Conservation (phyloP, 2,888 invertebrate genomes). For the Congeria kusceri region DNA sequence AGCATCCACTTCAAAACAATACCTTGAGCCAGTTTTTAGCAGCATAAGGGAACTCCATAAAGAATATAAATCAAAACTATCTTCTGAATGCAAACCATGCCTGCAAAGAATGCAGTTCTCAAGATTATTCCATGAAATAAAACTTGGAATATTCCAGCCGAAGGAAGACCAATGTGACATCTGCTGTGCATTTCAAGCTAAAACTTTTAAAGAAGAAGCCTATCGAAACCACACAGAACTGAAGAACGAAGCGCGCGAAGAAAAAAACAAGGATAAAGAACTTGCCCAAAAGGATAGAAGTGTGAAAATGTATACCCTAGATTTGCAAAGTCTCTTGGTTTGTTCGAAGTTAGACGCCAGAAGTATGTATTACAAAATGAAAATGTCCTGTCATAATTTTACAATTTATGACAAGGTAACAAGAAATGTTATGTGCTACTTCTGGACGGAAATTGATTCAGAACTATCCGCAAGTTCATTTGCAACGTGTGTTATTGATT, state of each 20-base stretch:
- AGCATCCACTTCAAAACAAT: conserved; percentile 4
- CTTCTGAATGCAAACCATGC: neutral
- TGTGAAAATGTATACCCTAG: conserved; percentile 18
- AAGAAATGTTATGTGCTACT: conserved; percentile 7
- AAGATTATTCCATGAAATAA: conserved; percentile 17
- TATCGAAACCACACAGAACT: conserved; percentile 8
- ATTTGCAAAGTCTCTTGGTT: conserved; percentile 22
- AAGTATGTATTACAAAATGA: conserved; percentile 30
- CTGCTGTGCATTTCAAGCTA: conserved; percentile 6
- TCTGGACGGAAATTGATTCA: conserved; percentile 19
- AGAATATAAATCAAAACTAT: neutral
- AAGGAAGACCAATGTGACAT: conserved; percentile 31
- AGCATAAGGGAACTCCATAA: conserved; percentile 7
- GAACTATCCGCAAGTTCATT: conserved; percentile 11
- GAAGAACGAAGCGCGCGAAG: conserved; percentile 12
- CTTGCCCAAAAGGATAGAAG: neutral
- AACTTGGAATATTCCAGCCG: conserved; percentile 9
- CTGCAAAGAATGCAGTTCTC: conserved; percentile 7
- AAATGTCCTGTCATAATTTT: conserved; percentile 24
- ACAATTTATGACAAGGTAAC: conserved; percentile 8
- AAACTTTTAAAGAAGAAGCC: conserved; percentile 9
- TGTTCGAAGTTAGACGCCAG: conserved; percentile 31
- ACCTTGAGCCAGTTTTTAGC: conserved; percentile 2
- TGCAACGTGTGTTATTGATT: conserved; percentile 16
- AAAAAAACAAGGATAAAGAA: conserved; percentile 14